Evolutionary conservation across 2,797 vertebrate species (phyloP).

Genomic region (Hapalemur alaotrensis): DNA sequence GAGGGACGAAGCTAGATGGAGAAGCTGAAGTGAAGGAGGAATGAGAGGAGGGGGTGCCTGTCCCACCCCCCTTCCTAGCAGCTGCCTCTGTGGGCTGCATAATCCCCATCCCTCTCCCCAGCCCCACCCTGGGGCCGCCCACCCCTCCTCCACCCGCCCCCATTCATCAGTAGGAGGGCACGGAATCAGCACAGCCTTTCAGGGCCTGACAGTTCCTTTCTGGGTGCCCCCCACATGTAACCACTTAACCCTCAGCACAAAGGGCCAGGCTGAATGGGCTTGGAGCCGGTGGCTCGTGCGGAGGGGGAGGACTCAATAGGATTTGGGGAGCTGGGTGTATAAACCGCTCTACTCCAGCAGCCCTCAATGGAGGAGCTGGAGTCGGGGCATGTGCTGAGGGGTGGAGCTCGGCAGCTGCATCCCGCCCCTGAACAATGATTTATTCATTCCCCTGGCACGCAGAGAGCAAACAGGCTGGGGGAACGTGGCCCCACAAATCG

Average conservation of each 20-base stretch:
- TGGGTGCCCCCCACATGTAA: slow-evolving; percentile 72
- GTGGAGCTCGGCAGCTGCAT: slow-evolving; percentile 78
- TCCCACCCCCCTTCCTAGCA: slow-evolving; percentile 51
- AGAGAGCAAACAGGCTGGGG: slow-evolving; percentile 43
- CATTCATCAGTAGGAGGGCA: slow-evolving; percentile 73
- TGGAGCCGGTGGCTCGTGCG: slow-evolving; percentile 65
- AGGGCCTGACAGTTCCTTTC: slow-evolving; percentile 75
- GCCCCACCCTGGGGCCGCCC: slow-evolving; percentile 40
- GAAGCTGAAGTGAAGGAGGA: background rate
- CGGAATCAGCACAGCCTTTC: slow-evolving; percentile 49
- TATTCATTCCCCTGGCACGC: slow-evolving; percentile 67
- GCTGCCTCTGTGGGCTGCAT: slow-evolving; percentile 68
- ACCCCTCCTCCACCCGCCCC: slow-evolving; percentile 64
- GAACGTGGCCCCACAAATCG: slow-evolving; percentile 61
- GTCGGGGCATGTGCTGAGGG: slow-evolving; percentile 71
- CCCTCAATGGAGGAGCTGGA: slow-evolving; percentile 65
- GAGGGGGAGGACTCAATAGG: slow-evolving; percentile 66
- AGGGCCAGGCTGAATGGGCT: slow-evolving; percentile 68
- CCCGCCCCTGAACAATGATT: slow-evolving; percentile 76
- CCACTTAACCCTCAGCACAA: slow-evolving; percentile 78
- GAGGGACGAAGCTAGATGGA: background rate
- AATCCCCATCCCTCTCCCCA: slow-evolving; percentile 48
- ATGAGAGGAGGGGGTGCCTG: background rate
- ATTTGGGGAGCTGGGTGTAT: slow-evolving; percentile 76
- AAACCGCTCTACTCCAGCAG: slow-evolving; percentile 67